A percentile compares a stretch with the other conserved stretches of the same genome.
Conservation (phyloP, 2,797 vertebrate species). For the Fundulus diaphanus region DNA sequence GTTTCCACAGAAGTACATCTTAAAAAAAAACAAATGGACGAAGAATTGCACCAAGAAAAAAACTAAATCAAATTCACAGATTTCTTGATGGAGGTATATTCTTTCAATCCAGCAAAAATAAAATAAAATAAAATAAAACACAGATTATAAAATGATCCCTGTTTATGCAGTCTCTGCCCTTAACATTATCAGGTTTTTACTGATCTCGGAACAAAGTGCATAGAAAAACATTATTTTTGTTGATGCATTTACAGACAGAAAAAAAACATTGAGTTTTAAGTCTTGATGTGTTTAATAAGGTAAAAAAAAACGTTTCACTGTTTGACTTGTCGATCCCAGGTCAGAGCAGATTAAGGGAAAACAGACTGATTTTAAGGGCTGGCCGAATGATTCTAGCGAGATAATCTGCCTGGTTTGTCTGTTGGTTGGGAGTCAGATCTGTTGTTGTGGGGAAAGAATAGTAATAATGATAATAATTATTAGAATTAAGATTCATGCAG, state of each 20-base stretch:
- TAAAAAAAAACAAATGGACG: background rate
- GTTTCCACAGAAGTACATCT: background rate
- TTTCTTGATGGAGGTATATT: background rate
- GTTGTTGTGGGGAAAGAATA: background rate
- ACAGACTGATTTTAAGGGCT: background rate
- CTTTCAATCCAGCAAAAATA: background rate
- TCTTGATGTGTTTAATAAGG: background rate
- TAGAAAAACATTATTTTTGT: background rate
- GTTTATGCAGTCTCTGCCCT: background rate
- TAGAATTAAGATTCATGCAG: constrained; percentile 13
- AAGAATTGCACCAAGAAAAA: background rate
- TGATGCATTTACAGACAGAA: background rate
- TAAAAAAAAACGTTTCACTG: background rate
- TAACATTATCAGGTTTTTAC: background rate
- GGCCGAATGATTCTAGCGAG: too few relatives aligned
- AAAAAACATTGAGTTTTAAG: too few relatives aligned
- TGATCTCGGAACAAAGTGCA: background rate
- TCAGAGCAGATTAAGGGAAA: background rate
- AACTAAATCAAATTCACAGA: background rate
- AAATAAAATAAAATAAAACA: too few relatives aligned
- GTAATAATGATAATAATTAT: constrained; percentile 1
- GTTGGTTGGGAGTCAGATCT: background rate
- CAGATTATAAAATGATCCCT: background rate
- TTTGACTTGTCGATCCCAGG: background rate
- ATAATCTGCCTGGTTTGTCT: background rate